Evolutionary conservation across 2,888 invertebrate species (phyloP), one percentile per base, ranked within the genome.

Genomic region (Coleophora deauratella): DNA sequence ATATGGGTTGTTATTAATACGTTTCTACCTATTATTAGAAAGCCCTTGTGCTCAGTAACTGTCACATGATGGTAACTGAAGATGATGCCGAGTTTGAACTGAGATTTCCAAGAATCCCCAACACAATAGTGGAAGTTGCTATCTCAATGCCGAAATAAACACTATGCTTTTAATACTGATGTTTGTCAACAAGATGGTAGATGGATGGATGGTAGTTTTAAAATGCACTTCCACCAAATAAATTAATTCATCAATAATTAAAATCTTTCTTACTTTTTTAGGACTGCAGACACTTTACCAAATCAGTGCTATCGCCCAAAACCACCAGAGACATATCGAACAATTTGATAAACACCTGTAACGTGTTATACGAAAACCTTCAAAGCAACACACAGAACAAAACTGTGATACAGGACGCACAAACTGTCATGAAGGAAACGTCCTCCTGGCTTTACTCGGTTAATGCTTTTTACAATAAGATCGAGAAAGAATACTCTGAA

Each of bases 401-500:
- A 51, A 40, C 49, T 0, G 31, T 46, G 1, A 40, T 66, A 27
- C 43, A 57, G 14, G 55, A 55, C 2, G 81, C 78, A 0, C 59
- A 67, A 10, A 70, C 65, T 0, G 61, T 71, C 1, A 51, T 85
- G 1, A 78, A 75, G 52, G 82, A 88, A 55, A 76, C 80, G 0
- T 53, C 74, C 1, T 84, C 79, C 0, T 88, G 89, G 88, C 64
- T 87, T 27, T 71, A 79, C 46, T 90, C 90, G 0, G 68, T 88
- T 7, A 76, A 85, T 41, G 82, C 79, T 30, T 90, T 91, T 59
- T 79, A 86, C 33, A 81, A 80, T 37, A 87, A 87, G 57, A 62
- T 91, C 21, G 82, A 89, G 15, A 69, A 59, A 2, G 71, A 69
- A 0, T 92, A 89, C 61, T 76, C 87, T 0, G 79, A 88, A 2